Evolutionary conservation across 2,113 vertebrate species (phyloP), one percentile per base, ranked within the genome.

Genomic region (Ctenodactylus gundi): DNA sequence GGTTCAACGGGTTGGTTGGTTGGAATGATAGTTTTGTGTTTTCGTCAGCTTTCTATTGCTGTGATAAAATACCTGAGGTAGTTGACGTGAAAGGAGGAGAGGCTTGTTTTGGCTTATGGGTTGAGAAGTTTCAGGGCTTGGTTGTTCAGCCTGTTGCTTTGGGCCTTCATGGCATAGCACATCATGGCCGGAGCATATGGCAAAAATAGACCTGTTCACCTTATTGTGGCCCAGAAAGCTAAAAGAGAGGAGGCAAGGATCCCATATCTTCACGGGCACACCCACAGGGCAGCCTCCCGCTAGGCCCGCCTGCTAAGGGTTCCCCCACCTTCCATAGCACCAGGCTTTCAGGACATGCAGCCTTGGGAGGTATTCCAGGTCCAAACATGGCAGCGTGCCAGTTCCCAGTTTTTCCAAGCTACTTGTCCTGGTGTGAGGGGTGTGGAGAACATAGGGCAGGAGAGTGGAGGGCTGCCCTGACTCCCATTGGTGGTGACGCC

Each of bases 341-440:
- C 1, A 41, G 17, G 5, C 39, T 34, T 60, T 58, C 4, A 49
- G 9, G 13, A 9, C 11, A 14, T 27, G 9, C 0, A 3, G 9
- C 13, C 4, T 23, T n/a, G n/a, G 6, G 31, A 60, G 44, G n/a
- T 6, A 0, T 0, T 6, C 17, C 41, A 2, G 15, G 3, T 7
- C 41, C 7, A 41, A 9, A 39, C 12, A 49, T 36, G 44, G 46
- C 21, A 23, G 36, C 14, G 34, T 21, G 29, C 46, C 1, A 77
- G 46, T 13, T 41, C 36, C 5, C 60, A 27, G 3, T 44, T 82
- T 21, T 76, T 1, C 20, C 18, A 34, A 76, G 83, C 44, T 88
- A 23, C 8, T 53, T 23, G 7, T 29, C 31, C 53, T 31, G 27
- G 1, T 14, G 34, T 4, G 21, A 53, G 31, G 4, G 9, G 81